Conservation (phyloP, 1,140 invertebrate species). For the Berghia stephanieae region DNA sequence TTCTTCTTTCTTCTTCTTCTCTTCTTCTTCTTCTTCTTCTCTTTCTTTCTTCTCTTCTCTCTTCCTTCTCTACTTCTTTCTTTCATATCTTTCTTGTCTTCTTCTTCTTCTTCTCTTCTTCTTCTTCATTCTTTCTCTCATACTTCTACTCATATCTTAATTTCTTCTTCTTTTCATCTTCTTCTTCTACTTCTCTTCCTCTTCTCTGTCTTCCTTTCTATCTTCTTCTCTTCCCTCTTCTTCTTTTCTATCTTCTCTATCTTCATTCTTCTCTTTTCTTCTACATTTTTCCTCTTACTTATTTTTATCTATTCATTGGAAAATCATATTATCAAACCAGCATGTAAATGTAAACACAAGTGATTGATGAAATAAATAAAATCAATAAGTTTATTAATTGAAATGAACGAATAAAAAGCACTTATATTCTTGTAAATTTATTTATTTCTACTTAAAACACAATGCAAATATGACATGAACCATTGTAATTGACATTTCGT, state of each 20-base stretch:
- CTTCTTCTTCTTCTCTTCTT: background rate
- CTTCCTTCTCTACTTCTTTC: background rate
- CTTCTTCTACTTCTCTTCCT: background rate
- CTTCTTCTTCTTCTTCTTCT: background rate
- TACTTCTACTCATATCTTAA: background rate
- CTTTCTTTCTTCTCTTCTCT: background rate
- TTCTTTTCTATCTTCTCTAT: background rate
- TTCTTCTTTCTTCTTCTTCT: background rate
- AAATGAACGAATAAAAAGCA: no score
- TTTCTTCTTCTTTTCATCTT: background rate
- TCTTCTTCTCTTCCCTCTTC: background rate
- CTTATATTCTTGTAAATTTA: no score
- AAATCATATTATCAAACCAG: background rate
- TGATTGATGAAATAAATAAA: no score
- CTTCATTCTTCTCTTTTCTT: background rate
- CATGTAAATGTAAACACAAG: no score
- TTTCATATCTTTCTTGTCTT: background rate
- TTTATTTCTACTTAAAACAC: no score
- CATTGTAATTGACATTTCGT: no score
- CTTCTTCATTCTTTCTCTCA: background rate
- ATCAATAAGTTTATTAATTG: no score
- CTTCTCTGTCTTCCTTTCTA: background rate
- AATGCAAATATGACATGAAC: no score
- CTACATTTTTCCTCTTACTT: background rate
- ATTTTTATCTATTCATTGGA: background rate